Base-by-base conservation (phyloP, 2,797 vertebrate species). In the Coluber constrictor region DNA sequence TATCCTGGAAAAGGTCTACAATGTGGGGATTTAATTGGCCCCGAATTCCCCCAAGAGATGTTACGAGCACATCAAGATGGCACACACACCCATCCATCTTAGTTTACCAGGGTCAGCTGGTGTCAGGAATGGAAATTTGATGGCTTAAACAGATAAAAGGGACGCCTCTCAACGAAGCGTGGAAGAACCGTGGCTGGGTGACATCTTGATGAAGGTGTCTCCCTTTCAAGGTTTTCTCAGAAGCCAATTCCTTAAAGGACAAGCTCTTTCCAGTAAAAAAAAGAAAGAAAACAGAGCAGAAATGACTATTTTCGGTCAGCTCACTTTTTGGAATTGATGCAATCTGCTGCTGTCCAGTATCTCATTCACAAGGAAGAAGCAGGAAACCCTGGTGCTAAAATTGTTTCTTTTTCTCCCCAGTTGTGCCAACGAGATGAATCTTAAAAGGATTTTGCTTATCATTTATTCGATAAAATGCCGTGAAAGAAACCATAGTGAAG, bases 21-120 rank as follows among this genome's bases (percentile, higher is more conserved):
- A 97, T 95, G 96, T 97, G 97, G 94, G 95, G 96, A 95, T 93
- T 97, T 98, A 97, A 98, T 97, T 97, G 97, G 96, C 96, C 32
- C 7, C 1, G 96, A 94, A 93, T 86, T 96, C 96, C 98, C 97
- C 95, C 61, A 87, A 95, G 97, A 95, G 95, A 95, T 94, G 95
- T 96, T 89, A 96, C 96, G 97, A 98, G 97, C 96, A 96, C 96
- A 98, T 97, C 96, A 98, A 98, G 97, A 98, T 91, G 94, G 96
- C 96, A 94, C 96, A 94, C 91, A 95, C 1, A 6, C 92, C 94
- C 96, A 97, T 97, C 94, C 94, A 96, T 97, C 96, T 97, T 95
- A 95, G 90, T 94, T 96, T 97, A 97, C 95, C 63, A 94, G 94
- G 94, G 95, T 95, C 96, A 97, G 16, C 16, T 61, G 59, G 95